Evolutionary conservation across 2,888 invertebrate species (phyloP), one percentile per base, ranked within the genome.

Genomic region (Alloplasta piceator): DNA sequence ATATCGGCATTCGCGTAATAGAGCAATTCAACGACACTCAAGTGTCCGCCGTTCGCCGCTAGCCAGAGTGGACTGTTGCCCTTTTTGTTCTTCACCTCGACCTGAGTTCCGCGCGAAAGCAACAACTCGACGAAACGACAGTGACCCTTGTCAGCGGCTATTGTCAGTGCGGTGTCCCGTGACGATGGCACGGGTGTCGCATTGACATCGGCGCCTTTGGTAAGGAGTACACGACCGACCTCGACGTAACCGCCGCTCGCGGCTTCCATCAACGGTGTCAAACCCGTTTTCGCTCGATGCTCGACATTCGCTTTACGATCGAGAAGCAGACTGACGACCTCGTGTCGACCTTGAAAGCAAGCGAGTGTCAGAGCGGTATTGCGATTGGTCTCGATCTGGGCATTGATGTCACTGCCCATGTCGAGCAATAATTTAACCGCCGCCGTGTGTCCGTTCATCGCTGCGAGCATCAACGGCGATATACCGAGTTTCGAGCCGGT

Each of bases 81-180:
- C 93, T 99, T 99, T 93, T 99, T 99, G 93, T 99, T 99, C 91
- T 98, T 98, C 16, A 98, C 99, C 93, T 99, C 99, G 1, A 99
- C 98, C 80, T 97, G 96, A 63, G 98, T 98, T 86, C 96, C 96
- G 86, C 96, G 95, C 63, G 95, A 95, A 83, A 98, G 93, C 83
- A 98, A 93, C 67, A 98, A 93, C 92, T 97, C 97, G 38, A 97
- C 97, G 91, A 98, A 98, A 92, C 98, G 96, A 90, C 97, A 96
- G 93, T 99, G 99, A 0, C 99, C 99, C 92, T 99, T 99, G 92
- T 99, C 99, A n/a, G 99, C 99, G 82, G 99, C 99, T 88, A 99
- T 99, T 81, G 99, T 99, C 67, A 99, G 95, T 26, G 99, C 99
- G 5, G 99, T 99, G 93, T 99, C 99, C 70, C 99, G 94, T 4